phyloP scores from a whole-genome alignment of 2,888 invertebrate genomes.

The Hesperia comma region DNA sequence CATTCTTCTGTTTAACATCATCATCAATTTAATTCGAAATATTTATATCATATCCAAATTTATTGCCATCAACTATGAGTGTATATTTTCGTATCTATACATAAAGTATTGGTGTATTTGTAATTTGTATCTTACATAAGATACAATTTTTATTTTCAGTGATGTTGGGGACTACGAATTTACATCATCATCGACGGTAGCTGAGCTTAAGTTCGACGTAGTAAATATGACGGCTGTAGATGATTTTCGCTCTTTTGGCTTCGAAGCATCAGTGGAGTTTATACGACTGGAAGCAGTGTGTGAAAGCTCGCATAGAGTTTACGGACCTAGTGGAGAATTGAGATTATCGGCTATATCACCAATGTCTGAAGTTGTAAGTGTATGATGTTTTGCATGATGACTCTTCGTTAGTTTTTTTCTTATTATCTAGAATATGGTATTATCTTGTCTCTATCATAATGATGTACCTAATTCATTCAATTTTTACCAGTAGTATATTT shows the following conservation, averaged over 20 bases:
- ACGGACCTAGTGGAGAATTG: conserved; percentile 91
- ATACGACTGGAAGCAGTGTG: conserved; percentile 88
- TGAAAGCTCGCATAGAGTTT: conserved; percentile 87
- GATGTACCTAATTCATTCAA: no score
- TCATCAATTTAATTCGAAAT: no score
- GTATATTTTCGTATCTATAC: no score
- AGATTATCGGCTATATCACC: conserved; percentile 81
- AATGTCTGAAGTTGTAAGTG: conserved; percentile 79
- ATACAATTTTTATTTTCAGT: conserved; percentile 54
- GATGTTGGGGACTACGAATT: conserved; percentile 86
- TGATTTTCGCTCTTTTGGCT: conserved; percentile 92
- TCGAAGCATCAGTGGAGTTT: conserved; percentile 93
- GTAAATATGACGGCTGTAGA: conserved; percentile 93
- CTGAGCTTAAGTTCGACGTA: conserved; percentile 92
- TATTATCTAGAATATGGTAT: no score
- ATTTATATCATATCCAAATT: no score
- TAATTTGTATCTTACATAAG: not conserved
- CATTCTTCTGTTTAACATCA: no score
- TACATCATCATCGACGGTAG: conserved; percentile 89
- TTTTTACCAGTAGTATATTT: no score
- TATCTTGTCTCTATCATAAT: no score
- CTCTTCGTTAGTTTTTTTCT: no score
- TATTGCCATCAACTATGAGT: no score
- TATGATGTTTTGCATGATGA: not conserved
- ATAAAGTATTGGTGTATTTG: no score